These are phyloP conservation scores for Diaphora mendica DNA, from an alignment of 2,888 invertebrate species.

Conservation along the genomic window DNA sequence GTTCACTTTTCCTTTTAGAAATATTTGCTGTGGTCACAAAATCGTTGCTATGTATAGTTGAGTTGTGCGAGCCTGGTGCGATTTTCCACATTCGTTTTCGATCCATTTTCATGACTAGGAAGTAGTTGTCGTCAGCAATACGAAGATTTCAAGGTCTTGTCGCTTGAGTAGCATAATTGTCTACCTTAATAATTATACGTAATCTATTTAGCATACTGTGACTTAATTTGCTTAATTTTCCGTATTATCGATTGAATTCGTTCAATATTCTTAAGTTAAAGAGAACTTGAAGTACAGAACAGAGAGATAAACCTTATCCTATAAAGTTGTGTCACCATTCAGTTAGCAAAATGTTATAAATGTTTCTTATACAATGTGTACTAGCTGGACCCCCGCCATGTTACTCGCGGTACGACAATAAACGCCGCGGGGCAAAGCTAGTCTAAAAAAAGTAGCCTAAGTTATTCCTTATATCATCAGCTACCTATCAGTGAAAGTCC, in stretches of 20 bases:
- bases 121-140: conserved; percentile 25
- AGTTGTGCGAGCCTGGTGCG: conserved; percentile 19
- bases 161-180: conserved; percentile 8
- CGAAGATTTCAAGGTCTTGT: conserved; percentile 39
- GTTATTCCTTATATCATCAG: too few species aligned
- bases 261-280: neutral
- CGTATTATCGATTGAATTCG: neutral
- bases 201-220: conserved; percentile 14
- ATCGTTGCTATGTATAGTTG: neutral
- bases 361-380: neutral
- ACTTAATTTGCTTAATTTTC: conserved; percentile 6
- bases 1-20: neutral
- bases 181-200: conserved; percentile 14
- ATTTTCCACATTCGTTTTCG: conserved; percentile 12
- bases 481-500: too few species aligned
- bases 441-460: too few species aligned
- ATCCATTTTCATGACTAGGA: conserved; percentile 33
- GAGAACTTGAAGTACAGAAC: neutral
- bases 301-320: neutral
- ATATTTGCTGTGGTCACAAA: neutral
- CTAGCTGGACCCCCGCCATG: too few species aligned
- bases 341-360: neutral
- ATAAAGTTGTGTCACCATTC: neutral
- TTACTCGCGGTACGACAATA: too few species aligned
- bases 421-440: too few species aligned